Base-by-base conservation (phyloP, 2,888 invertebrate species). In the Mesorhabditis belari region DNA sequence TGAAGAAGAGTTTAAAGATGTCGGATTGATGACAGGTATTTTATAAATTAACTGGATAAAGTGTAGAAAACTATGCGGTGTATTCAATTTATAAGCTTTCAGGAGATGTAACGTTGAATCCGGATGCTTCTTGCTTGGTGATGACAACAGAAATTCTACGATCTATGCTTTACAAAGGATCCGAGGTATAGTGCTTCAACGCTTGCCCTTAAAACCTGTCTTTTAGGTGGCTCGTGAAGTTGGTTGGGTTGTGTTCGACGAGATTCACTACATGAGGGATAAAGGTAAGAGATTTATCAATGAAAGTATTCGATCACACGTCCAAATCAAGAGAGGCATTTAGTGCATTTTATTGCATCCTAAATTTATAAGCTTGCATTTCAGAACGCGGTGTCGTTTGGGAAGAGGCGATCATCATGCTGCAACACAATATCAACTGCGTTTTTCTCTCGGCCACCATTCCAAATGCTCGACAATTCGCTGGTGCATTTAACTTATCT, bases 91-190 rank as follows among this genome's bases (percentile, higher is more conserved):
- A 99, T 51, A 96, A 99, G 0, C 96, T 53, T 63, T 4, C 26
- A 63, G 64, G 98, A 29, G 98, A 99, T 85, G 96, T 98, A 2
- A 99, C 98, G 0, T 94, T 99, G 59, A 98, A 98, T 85, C 96
- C 96, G 4, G 89, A 90, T 35, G 98, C 98, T 17, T 93, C 93
- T 59, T 92, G 95, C 83, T 87, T 99, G 44, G 94, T 99, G 70
- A 99, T 99, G 98, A 99, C 98, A 0, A 99, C 98, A n/a, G 98
- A 99, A 88, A 99, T 99, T 86, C 85, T 99, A 66, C 86, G 98
- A 67, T 94, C 93, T 79, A 98, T 99, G 98, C 85, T 99, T 61
- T 99, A 98, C 81, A 86, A 95, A 80, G 98, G 98, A 55, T 94
- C 94, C 51, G 95, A 96, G 86, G 60, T 56, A 21, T 27, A 27